Evolutionary conservation across 2,113 vertebrate species (phyloP).

Genomic region (Chlamydotis undulata): DNA sequence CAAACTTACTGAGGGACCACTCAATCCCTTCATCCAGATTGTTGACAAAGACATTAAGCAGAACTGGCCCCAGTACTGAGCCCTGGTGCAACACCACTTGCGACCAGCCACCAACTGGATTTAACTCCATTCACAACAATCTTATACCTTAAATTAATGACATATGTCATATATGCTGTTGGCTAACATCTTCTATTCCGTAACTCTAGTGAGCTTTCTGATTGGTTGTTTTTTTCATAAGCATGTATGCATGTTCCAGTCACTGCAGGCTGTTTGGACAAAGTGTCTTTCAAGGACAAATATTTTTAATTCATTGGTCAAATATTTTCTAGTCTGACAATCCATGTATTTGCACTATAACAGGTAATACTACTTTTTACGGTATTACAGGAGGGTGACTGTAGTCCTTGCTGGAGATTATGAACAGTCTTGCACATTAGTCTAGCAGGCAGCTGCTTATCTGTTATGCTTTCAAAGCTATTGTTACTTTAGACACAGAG

Average conservation of each 20-base stretch:
- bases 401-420: not conserved
- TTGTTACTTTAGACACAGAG: not conserved
- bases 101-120: too few relatives aligned
- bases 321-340: not conserved
- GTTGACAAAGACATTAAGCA: too few relatives aligned
- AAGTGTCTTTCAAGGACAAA: not conserved
- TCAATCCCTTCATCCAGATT: too few relatives aligned
- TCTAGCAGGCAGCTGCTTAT: not conserved
- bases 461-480: not conserved
- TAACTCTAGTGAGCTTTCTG: not conserved
- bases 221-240: not conserved
- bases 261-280: not conserved
- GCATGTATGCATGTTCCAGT: not conserved
- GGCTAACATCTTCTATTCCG: not conserved
- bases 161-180: too few relatives aligned
- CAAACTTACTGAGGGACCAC: too few relatives aligned
- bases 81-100: too few relatives aligned
- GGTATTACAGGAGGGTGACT: not conserved
- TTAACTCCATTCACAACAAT: too few relatives aligned
- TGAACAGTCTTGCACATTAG: not conserved
- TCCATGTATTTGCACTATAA: not conserved
- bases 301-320: not conserved
- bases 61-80: too few relatives aligned
- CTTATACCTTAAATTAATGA: too few relatives aligned
- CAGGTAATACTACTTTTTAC: not conserved